phyloP scores from a whole-genome alignment of 2,888 invertebrate species.

The Poecilus cupreus region DNA sequence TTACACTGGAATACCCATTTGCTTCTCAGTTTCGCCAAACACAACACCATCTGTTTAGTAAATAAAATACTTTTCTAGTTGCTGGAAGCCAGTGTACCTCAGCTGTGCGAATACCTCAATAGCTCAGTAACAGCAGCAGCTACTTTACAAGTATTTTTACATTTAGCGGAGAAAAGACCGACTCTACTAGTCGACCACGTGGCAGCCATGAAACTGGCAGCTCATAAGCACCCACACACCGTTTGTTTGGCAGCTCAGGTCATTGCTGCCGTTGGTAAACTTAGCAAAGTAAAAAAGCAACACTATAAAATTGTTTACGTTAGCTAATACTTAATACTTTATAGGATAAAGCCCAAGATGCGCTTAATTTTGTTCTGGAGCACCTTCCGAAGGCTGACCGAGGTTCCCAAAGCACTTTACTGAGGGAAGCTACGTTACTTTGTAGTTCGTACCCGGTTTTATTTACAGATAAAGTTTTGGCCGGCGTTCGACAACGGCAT shows the following conservation, averaged over 20 bases:
- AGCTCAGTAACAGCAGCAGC: constrained; percentile 77
- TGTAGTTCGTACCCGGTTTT: constrained; percentile 88
- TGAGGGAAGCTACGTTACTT: constrained; percentile 87
- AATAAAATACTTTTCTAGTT: constrained; percentile 73
- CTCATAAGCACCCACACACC: constrained; percentile 80
- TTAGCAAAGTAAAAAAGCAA: constrained; percentile 79
- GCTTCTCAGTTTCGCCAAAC: too few species aligned
- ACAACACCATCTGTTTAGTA: too few species aligned
- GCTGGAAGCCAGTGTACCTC: constrained; percentile 87
- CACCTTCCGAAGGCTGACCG: constrained; percentile 83
- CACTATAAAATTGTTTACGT: neutral
- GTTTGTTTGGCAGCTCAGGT: constrained; percentile 82
- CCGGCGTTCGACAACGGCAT: constrained; percentile 82
- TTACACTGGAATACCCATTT: too few species aligned
- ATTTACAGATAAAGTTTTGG: constrained; percentile 86
- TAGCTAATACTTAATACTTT: constrained; percentile 61
- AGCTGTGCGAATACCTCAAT: constrained; percentile 85
- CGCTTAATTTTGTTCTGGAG: constrained; percentile 87
- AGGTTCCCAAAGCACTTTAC: constrained; percentile 82
- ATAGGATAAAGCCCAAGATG: constrained; percentile 87
- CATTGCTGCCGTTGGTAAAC: constrained; percentile 82
- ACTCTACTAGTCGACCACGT: constrained; percentile 83
- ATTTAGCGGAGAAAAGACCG: constrained; percentile 83
- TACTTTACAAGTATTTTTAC: constrained; percentile 84
- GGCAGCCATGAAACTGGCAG: constrained; percentile 80